Evolutionary conservation across 2,113 vertebrate genomes (phyloP).

Genomic region (Pelobates fuscus): DNA sequence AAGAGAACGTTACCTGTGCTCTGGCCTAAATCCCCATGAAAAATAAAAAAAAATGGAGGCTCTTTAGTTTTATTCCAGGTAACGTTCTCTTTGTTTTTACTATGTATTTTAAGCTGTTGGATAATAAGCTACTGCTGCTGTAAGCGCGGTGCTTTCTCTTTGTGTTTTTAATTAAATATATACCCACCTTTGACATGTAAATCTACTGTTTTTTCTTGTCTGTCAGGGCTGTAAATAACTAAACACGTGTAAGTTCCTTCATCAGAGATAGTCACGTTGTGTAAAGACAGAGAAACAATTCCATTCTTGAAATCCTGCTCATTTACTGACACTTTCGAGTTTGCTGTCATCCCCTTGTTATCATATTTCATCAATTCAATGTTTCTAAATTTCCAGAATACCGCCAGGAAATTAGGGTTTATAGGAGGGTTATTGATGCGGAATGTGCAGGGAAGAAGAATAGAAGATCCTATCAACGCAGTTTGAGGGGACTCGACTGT

Average conservation of each 20-base stretch:
- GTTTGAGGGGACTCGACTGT: background rate
- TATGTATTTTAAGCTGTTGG: too few relatives aligned
- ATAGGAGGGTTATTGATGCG: background rate
- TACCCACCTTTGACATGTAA: conserved; percentile 8
- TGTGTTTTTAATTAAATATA: too few relatives aligned
- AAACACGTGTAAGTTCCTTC: conserved; percentile 23
- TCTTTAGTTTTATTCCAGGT: too few relatives aligned
- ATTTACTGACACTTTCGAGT: background rate
- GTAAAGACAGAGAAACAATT: conserved; percentile 15
- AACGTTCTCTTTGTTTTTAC: too few relatives aligned
- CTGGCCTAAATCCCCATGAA: too few relatives aligned
- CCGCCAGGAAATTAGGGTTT: background rate
- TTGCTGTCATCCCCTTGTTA: background rate
- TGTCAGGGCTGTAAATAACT: conserved; percentile 19
- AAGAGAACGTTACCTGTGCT: too few relatives aligned
- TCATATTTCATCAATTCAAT: conserved; percentile 6
- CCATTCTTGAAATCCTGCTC: background rate
- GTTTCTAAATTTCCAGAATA: conserved; percentile 17
- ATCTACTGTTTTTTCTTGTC: background rate
- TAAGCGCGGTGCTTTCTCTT: too few relatives aligned
- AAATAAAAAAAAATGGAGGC: too few relatives aligned
- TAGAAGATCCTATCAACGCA: background rate
- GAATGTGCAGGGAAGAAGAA: conserved; percentile 30
- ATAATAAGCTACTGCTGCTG: too few relatives aligned
- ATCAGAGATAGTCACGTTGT: conserved; percentile 1